Evolutionary conservation across 2,113 vertebrate genomes (phyloP), one percentile per base, ranked within the genome.

Genomic region (Mesoclemmys tuberculata): DNA sequence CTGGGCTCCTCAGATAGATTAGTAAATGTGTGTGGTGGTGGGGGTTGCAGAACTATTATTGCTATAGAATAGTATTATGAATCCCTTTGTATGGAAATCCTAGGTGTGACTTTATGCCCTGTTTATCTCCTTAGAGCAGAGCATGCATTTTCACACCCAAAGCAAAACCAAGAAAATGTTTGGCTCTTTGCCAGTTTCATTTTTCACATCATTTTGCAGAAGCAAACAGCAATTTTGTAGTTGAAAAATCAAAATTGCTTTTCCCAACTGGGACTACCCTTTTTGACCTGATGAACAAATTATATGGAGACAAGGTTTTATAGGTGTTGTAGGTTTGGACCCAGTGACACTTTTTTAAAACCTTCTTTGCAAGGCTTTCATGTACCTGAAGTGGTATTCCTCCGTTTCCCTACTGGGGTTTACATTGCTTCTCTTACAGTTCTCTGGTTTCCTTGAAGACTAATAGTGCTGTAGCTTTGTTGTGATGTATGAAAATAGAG

Each of bases 141-240:
- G 79, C 75, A 89, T 92, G 94, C 52, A 95, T 93, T 95, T 92
- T 96, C 84, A 92, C 91, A 96, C 92, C 90, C 94, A 94, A 64
- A 90, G 80, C 68, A 88, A 94, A 94, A 80, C 84, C 80, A 92
- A 89, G 84, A 91, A 93, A 92, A 88, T 51, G 38, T 55, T 82
- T 96, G 91, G 81, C 88, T 86, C 21, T 35, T 56, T 89, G 95
- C 90, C 88, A 94, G 54, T 83, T 93, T 79, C 44, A 85, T 94
- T 96, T 93, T 92, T 89, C 82, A 91, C 26, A 54, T 64, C 94
- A 55, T 90, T 96, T 90, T 95, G 52, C 71, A 89, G 90, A 61
- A 94, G 82, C 19, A 68, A 92, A 93, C 82, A 94, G 58, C 64
- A 95, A 88, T 94, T 95, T 86, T 95, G 85, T 83, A 88, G 64